Conservation (phyloP, 2,888 invertebrate genomes). For the Xylota sylvarum region DNA sequence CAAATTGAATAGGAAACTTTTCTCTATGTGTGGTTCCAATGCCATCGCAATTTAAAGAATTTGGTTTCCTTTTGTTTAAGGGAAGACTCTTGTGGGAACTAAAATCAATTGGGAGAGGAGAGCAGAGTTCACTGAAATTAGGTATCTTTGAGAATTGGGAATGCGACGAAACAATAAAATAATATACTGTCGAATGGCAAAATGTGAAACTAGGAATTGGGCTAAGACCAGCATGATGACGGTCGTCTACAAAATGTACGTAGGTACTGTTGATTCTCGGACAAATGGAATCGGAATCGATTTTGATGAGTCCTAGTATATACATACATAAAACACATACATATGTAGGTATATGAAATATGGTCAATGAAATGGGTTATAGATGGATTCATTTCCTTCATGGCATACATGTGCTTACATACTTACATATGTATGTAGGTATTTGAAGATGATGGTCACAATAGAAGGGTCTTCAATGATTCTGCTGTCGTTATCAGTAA, state of each 20-base stretch:
- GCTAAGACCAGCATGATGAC: not conserved
- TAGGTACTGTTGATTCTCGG: too few species aligned
- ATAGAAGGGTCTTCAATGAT: too few species aligned
- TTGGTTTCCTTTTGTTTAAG: conserved; percentile 30
- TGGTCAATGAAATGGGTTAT: too few species aligned
- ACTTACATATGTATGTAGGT: too few species aligned
- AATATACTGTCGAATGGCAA: not conserved
- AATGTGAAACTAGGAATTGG: not conserved
- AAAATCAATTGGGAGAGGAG: conserved; percentile 2
- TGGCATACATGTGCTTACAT: too few species aligned
- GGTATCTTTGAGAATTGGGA: conserved; percentile 29
- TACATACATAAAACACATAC: too few species aligned
- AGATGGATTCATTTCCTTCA: too few species aligned
- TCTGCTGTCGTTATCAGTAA: too few species aligned
- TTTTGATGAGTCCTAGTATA: not conserved
- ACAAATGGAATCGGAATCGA: not conserved
- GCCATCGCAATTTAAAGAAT: conserved; percentile 62
- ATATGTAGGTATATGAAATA: too few species aligned
- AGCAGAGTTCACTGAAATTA: conserved; percentile 22
- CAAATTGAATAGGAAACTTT: conserved; percentile 64
- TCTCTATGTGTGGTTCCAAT: conserved; percentile 36
- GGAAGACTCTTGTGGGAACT: not conserved
- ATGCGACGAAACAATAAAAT: conserved; percentile 21
- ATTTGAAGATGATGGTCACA: too few species aligned
- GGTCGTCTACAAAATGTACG: not conserved